A percentile compares a stretch with the other conserved stretches of the same genome.
Conservation (phyloP, 2,113 vertebrate genomes). For the Pithys albifrons region DNA sequence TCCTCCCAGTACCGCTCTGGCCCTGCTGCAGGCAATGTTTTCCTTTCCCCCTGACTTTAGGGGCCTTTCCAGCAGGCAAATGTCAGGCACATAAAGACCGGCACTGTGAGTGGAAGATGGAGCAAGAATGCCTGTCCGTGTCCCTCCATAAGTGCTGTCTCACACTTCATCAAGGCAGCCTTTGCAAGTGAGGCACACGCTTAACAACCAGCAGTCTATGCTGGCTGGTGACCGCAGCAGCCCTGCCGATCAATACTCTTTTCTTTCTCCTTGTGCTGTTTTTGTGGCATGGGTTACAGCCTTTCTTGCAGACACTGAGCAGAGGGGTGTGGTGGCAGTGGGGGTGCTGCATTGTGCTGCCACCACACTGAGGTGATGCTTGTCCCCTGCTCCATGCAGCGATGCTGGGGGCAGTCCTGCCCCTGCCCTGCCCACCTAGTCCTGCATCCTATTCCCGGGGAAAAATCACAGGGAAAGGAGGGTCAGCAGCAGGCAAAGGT, state of each 20-base stretch:
- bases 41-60: conserved; percentile 54
- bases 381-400: accelerated
- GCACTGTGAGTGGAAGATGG: conserved; percentile 72
- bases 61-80: conserved; percentile 69
- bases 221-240: conserved; percentile 62
- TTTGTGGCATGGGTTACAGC: conserved; percentile 44
- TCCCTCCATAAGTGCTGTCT: conserved; percentile 70
- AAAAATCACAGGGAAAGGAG: neutral
- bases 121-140: conserved; percentile 61
- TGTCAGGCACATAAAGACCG: conserved; percentile 71
- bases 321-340: neutral
- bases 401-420: neutral
- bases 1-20: neutral
- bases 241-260: conserved; percentile 61
- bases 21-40: conserved; percentile 57
- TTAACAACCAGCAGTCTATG: conserved; percentile 72
- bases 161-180: conserved; percentile 74
- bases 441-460: neutral
- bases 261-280: conserved; percentile 54
- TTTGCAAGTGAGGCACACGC: conserved; percentile 60
- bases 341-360: conserved; percentile 37
- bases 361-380: accelerated
- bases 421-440: neutral
- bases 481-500: neutral
- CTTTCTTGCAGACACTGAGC: conserved; percentile 27